Evolutionary conservation across 2,888 invertebrate genomes (phyloP).

Genomic region (Disparrhopalites patrizii): DNA sequence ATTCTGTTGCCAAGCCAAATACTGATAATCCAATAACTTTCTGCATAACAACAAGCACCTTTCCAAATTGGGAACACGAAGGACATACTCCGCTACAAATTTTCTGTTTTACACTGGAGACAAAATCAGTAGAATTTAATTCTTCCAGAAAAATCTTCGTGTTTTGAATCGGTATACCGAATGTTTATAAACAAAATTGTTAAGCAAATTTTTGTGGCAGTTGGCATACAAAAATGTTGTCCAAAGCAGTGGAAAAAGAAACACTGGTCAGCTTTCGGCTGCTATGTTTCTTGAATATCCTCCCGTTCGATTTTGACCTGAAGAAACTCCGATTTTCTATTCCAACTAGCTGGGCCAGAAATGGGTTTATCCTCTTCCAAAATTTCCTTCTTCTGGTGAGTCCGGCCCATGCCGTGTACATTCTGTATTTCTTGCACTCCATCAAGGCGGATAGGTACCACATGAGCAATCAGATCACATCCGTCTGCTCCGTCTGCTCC

Average conservation of each 20-base stretch:
- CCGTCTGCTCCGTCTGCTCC: background rate
- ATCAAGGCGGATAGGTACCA: background rate
- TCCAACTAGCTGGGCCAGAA: background rate
- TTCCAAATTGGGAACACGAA: no score
- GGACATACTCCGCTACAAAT: no score
- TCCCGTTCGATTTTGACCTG: background rate
- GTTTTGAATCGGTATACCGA: no score
- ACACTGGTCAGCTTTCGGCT: background rate
- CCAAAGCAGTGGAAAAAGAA: background rate
- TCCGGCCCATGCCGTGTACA: background rate
- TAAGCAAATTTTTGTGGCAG: no score
- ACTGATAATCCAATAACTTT: no score
- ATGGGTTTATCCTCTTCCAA: background rate
- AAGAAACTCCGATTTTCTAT: background rate
- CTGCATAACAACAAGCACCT: no score
- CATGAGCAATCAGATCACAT: background rate
- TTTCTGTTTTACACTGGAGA: no score
- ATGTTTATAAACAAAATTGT: no score
- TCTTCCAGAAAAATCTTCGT: no score
- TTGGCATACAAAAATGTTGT: constrained; percentile 9
- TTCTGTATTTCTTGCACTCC: background rate
- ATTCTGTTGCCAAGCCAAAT: no score
- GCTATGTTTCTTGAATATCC: background rate
- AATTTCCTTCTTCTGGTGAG: background rate
- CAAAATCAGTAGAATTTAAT: no score